Conservation (phyloP, 2,797 vertebrate genomes). For the Periparus ater region DNA sequence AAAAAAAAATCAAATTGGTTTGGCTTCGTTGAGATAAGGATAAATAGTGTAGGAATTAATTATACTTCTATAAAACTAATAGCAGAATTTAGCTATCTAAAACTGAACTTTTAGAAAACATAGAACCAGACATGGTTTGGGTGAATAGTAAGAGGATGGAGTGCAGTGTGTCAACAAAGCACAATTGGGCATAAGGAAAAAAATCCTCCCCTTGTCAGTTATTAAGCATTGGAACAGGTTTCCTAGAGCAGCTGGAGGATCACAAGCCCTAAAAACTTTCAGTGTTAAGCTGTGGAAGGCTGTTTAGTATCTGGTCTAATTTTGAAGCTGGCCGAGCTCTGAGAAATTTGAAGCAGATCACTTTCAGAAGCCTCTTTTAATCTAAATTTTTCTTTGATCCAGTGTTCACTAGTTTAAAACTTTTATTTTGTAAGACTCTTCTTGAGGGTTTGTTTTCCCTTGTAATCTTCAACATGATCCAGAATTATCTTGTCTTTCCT, state of each 20-base stretch:
- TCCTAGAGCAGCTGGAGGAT: neutral
- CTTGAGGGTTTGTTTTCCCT: rapidly evolving
- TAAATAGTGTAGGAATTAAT: neutral
- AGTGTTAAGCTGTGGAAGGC: neutral
- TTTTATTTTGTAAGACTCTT: neutral
- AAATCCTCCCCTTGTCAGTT: neutral
- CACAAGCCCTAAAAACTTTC: neutral
- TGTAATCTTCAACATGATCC: neutral
- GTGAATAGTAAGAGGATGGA: neutral
- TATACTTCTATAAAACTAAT: neutral
- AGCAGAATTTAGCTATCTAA: neutral
- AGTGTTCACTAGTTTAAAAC: neutral
- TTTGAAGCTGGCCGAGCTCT: neutral
- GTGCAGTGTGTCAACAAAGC: neutral
- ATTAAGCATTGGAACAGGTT: neutral
- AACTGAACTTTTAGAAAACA: neutral
- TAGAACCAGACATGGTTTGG: neutral
- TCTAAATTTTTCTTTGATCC: neutral
- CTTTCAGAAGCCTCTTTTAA: neutral
- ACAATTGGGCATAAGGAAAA: neutral
- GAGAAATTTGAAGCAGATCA: neutral
- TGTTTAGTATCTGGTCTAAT: neutral
- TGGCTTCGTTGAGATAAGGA: neutral
- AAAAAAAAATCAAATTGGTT: neutral
- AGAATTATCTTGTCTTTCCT: neutral